Percentiles rank a stretch among this genome's conserved stretches.
These are phyloP conservation scores for Actinemys pallida DNA, from an alignment of 2,113 vertebrate genomes.

Conservation along the genomic window DNA sequence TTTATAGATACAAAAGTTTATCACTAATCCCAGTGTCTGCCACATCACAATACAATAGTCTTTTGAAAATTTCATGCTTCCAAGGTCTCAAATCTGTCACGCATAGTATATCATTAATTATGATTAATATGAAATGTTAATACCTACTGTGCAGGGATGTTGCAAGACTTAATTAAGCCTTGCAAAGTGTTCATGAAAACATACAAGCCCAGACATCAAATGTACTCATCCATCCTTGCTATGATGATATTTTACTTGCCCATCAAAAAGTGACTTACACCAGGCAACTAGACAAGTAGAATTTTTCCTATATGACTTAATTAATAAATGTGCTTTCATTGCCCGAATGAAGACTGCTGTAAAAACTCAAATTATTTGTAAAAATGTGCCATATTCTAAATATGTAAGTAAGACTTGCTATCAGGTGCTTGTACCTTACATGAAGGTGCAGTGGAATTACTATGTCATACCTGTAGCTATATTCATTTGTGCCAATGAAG, in stretches of 20 bases:
- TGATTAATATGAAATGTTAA: constrained; percentile 15
- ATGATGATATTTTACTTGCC: background rate
- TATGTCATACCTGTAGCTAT: background rate
- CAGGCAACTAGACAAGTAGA: background rate
- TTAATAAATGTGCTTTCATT: background rate
- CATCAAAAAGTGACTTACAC: background rate
- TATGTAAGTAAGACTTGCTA: background rate
- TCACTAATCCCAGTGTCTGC: background rate
- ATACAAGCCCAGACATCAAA: background rate
- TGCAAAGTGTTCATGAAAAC: background rate
- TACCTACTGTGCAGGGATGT: constrained; percentile 33
- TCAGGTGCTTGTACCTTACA: background rate
- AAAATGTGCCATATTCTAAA: background rate
- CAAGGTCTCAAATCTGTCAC: background rate
- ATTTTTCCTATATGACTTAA: background rate
- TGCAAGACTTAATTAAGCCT: constrained; percentile 10
- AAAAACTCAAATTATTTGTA: background rate
- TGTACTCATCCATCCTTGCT: background rate
- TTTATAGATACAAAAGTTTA: background rate
- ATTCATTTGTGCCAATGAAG: background rate
- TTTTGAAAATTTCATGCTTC: background rate
- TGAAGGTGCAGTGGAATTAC: background rate
- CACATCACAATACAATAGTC: background rate
- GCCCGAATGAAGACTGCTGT: background rate
- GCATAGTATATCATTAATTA: constrained; percentile 43